These are phyloP conservation scores for Bradysia coprophila DNA, from an alignment of 1,140 invertebrate genomes.

Conservation along the genomic window DNA sequence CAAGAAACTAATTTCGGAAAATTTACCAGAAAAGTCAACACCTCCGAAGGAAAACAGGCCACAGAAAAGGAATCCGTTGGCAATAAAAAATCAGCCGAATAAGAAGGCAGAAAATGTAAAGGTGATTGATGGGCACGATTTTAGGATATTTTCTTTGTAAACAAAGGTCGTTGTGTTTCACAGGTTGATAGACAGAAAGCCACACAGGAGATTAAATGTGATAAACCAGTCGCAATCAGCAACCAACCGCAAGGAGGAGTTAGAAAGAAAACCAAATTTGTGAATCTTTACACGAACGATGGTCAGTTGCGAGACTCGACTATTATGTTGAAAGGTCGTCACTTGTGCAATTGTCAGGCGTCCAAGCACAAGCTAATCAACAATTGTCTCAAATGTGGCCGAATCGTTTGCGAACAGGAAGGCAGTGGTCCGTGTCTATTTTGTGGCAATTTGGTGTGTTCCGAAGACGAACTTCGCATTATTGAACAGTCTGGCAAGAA, in stretches of 20 bases:
- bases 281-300: conserved; percentile 54
- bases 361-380: conserved; percentile 76
- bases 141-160: background rate
- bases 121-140: conserved; percentile 11
- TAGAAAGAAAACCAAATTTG: conserved; percentile 59
- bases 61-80: conserved; percentile 9
- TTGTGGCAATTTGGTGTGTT: conserved; percentile 68
- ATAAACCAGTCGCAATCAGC: background rate
- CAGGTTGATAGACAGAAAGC: background rate
- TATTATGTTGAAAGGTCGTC: conserved; percentile 54
- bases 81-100: background rate
- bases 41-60: conserved; percentile 9
- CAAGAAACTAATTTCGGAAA: no score
- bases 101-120: conserved; percentile 11
- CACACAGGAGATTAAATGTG: background rate
- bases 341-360: conserved; percentile 83
- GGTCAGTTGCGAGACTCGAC: conserved; percentile 39
- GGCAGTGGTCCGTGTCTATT: conserved; percentile 90
- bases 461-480: conserved; percentile 49
- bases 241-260: background rate
- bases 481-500: conserved; percentile 46
- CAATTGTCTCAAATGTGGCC: conserved; percentile 87
- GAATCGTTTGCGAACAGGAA: conserved; percentile 91
- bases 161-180: background rate
- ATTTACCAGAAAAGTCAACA: conserved; percentile 3